Percentiles rank a stretch among this genome's conserved stretches.
phyloP scores from a whole-genome alignment of 35 echinoderm and acorn worm genomes.

The Lytechinus variegatus region DNA sequence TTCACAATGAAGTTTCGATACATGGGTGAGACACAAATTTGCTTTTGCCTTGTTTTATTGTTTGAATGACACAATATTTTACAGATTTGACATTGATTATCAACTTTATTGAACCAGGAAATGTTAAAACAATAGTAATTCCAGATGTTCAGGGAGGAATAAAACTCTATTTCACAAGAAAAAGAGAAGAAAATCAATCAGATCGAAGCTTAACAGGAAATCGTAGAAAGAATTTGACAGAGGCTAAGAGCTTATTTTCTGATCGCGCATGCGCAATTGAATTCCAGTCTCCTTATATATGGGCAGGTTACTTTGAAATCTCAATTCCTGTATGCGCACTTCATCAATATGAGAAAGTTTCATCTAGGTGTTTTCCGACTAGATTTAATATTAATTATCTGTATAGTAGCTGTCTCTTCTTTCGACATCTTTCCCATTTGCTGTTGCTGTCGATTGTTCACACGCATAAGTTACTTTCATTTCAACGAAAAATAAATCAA shows the following conservation, averaged over 20 bases:
- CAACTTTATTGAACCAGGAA: neutral
- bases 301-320: neutral
- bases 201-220: neutral
- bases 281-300: neutral
- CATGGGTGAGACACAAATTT: no score
- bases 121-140: no score
- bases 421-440: neutral
- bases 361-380: no score
- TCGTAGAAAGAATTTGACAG: neutral
- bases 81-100: neutral
- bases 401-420: neutral
- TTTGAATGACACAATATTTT: no score
- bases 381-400: neutral
- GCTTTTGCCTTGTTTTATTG: no score
- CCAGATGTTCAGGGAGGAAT: no score
- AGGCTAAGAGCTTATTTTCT: neutral
- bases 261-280: neutral
- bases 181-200: neutral
- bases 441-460: neutral
- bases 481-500: no score
- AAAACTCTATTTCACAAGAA: neutral
- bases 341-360: neutral
- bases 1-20: no score
- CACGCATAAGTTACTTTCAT: no score
- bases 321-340: neutral